Evolutionary conservation across 2,888 invertebrate genomes (phyloP), one percentile per base, ranked within the genome.

Genomic region (Drosophila formosana): DNA sequence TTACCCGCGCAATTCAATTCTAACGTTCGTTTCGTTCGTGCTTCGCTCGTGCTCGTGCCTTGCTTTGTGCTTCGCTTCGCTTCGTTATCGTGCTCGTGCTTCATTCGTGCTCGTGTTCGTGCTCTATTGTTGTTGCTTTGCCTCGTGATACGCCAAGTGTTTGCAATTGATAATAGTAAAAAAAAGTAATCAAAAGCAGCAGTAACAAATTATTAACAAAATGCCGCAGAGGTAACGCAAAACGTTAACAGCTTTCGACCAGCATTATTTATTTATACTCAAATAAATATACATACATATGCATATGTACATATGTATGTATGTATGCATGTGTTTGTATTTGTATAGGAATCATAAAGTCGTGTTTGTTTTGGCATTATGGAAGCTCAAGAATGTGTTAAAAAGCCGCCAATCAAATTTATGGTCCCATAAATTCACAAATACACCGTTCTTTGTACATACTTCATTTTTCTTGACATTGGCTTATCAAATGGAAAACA

Each of bases 161-260:
- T 80, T 70, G 76, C 82, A 55, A 81, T 78, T 85, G 85, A 78
- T 87, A 81, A 79, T 65, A 73, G 55, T 37, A 50, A 63, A 39
- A 52, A 46, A 58, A 32, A 32, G 76, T 63, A 73, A 55, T 30
- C 43, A 63, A 34, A 49, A 37, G 37, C 37, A 52, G 39, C 39
- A 49, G 28, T 50, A 28, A 47, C 56, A 43, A 34, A 72, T 55
- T 37, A 66, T 52, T 65, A 67, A 58, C 52, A 74, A 55, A 57
- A 83, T 83, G 83, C 88, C 88, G 83, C 83, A 83, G 65, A 83
- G 88, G 88, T 88, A 81, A 75, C 30, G 43, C 37, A n/a, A 53
- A 55, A 74, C 68, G 6, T 30, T 30, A 30, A 30, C 30, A 30
- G 6, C 30, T 30, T 30, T 30, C 30, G 30, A 30, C 6, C 30